Percentiles rank a stretch among this genome's conserved stretches.
These are phyloP conservation scores for Sweltsa coloradensis DNA, from an alignment of 1,140 invertebrate genomes.

Conservation along the genomic window DNA sequence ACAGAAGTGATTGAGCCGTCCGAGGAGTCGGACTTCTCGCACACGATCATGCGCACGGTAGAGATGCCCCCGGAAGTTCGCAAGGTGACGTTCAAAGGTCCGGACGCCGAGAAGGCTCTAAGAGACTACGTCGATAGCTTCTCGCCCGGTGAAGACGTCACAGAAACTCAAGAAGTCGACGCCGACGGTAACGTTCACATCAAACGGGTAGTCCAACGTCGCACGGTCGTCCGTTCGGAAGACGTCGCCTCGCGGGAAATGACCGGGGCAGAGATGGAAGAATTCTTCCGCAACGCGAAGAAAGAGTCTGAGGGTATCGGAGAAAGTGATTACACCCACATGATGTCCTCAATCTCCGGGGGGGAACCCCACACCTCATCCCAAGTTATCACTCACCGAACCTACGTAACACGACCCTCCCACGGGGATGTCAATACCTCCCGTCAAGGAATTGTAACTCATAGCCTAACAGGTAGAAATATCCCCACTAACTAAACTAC, in stretches of 20 bases:
- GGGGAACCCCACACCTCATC: slow-evolving; percentile 6
- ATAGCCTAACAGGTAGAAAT: slow-evolving; percentile 17
- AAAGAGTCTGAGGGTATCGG: slow-evolving; percentile 10
- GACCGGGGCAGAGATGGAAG: slow-evolving; percentile 19
- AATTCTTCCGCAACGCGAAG: slow-evolving; percentile 18
- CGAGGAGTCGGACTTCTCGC: slow-evolving; percentile 28
- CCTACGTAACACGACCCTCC: slow-evolving; percentile 12
- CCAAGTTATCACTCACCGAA: slow-evolving; percentile 8
- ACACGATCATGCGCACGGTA: slow-evolving; percentile 33
- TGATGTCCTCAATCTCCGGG: slow-evolving; percentile 8
- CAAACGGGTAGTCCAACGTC: slow-evolving; percentile 34
- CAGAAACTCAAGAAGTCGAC: slow-evolving; percentile 35
- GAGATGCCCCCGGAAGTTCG: slow-evolving; percentile 36
- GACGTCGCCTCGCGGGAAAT: slow-evolving; percentile 18
- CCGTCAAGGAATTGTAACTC: slow-evolving; percentile 12
- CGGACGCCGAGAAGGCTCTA: slow-evolving; percentile 35
- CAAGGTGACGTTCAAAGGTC: slow-evolving; percentile 39
- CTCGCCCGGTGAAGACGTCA: slow-evolving; percentile 34
- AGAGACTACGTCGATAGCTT: slow-evolving; percentile 36
- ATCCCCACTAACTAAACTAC: slow-evolving; percentile 9
- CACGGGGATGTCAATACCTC: slow-evolving; percentile 3
- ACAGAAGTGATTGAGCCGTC: slow-evolving; percentile 34
- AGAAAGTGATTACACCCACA: slow-evolving; percentile 10
- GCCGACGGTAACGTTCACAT: slow-evolving; percentile 37
- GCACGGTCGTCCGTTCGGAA: slow-evolving; percentile 31